Conservation (phyloP, 1,140 invertebrate species). For the Latrodectus geometricus region DNA sequence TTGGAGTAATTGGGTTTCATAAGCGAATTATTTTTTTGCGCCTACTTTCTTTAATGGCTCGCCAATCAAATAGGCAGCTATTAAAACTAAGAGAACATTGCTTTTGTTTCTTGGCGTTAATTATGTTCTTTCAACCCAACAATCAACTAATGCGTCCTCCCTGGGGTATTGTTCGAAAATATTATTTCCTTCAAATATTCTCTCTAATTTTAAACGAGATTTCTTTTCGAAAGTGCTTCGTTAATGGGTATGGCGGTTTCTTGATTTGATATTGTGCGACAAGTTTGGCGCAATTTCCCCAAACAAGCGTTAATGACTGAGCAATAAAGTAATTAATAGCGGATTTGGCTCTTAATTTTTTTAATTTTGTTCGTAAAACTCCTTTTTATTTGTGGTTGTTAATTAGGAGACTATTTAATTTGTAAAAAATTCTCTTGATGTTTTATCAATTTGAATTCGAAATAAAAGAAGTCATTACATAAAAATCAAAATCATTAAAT, state of each 20-base stretch:
- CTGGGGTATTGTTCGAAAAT: conserved; percentile 27
- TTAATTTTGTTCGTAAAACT: too few relatives aligned
- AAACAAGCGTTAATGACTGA: conserved; percentile 1
- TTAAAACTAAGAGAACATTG: conserved; percentile 16
- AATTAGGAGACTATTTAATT: too few relatives aligned
- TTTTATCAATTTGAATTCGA: too few relatives aligned
- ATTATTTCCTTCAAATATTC: conserved; percentile 23
- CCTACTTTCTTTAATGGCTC: conserved; percentile 44
- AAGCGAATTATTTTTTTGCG: not conserved
- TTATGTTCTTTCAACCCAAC: conserved; percentile 35
- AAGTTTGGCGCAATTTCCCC: not conserved
- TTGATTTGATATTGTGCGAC: not conserved
- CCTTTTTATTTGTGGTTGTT: too few relatives aligned
- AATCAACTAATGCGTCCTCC: conserved; percentile 51
- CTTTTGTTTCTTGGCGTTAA: conserved; percentile 41
- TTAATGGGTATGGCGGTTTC: not conserved
- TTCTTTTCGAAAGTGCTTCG: not conserved
- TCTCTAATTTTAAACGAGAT: conserved; percentile 1
- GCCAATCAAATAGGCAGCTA: conserved; percentile 20
- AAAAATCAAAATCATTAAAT: too few relatives aligned
- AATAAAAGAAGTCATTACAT: too few relatives aligned
- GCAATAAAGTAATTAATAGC: too few relatives aligned
- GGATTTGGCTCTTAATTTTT: too few relatives aligned
- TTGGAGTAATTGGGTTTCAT: conserved; percentile 27
- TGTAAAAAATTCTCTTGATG: too few relatives aligned